Base-by-base conservation (phyloP, 2,888 invertebrate genomes). In the Lysandra bellargus region DNA sequence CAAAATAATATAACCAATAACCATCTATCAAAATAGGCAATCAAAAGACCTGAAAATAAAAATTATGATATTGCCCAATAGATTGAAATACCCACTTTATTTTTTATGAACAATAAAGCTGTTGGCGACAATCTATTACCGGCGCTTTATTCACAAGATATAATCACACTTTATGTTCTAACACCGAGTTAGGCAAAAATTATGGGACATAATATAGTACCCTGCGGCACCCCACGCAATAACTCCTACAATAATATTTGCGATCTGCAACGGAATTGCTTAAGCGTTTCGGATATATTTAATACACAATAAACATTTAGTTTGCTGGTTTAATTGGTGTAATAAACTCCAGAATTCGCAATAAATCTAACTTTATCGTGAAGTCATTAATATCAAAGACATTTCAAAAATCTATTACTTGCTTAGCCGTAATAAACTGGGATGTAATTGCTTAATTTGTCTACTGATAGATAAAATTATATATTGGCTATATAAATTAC, bases 101-200 rank as follows among this genome's bases (percentile, higher is more conserved):
- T 76, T 76, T 76, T 53, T 30, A 81, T 64, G 79, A 91, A 90
- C 88, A 89, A 90, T 89, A 87, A 83, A 86, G 88, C 87, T 90
- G 88, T 89, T 88, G 88, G 87, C 88, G 91, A 92, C 88, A 93
- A 92, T 93, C 91, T 91, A 89, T 89, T 89, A 92, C 87, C 82
- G 84, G 85, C 87, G 89, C 89, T 90, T 92, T 92, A 89, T 90
- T 88, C 90, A 91, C 85, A 83, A 91, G 94, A 94, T 94, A 92
- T 91, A 89, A 94, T 94, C 94, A 87, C 90, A 87, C 89, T 94
- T 94, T 94, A 94, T 93, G 91, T 90, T 90, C 91, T 94, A 91
- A 90, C 94, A 93, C 93, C 89, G 92, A 92, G 93, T 92, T 92
- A 89, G 88, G 90, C 91, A 92, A 93, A 93, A 94, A 92, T 94